Base-by-base conservation (phyloP, 2,888 invertebrate species). In the Drosophila rellima region DNA sequence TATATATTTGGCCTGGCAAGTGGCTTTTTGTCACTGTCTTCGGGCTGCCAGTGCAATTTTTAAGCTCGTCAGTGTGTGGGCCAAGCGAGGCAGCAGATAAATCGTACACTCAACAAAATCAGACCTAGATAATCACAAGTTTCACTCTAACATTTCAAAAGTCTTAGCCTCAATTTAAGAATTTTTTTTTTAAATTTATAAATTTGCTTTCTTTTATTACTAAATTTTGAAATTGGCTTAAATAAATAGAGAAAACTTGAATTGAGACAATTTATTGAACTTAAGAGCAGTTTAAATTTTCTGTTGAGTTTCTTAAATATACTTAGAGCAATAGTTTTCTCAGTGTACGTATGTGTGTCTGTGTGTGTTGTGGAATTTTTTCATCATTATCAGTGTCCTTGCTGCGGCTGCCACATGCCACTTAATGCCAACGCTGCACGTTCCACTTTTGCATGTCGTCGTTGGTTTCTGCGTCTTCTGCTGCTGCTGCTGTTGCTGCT, bases 371-470 rank as follows among this genome's bases (percentile, higher is more conserved):
- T 68, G 70, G 74, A 75, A 81, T 86, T 85, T 86, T 82, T 88
- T 78, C 84, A 83, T 86, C 85, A 86, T 86, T 86, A 86, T 86
- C 85, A 83, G 76, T 82, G 85, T 88, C 85, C 85, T 86, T 86
- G 63, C 56, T 48, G 57, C 52, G 42, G 54, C 65, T 85, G 83
- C 83, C 88, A 88, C 88, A 86, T 86, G 85, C 85, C 88, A 88
- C 85, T 86, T 86, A 88, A 86, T 88, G 85, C 85, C 86, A 85
- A 85, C 83, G 88, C 82, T 80, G 81, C 82, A 78, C 85, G 81
- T 75, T 72, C 85, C 78, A 85, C 87, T 87, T 83, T 84, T 78
- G 75, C 80, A 75, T 79, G 79, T 66, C 70, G 57, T 63, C 76
- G 69, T 67, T 51, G 74, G 81, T 37, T 47, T 47, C 48, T 47